These are phyloP conservation scores for Ceratosolen solmsi DNA, from an alignment of 1,140 invertebrate species.

Conservation along the genomic window DNA sequence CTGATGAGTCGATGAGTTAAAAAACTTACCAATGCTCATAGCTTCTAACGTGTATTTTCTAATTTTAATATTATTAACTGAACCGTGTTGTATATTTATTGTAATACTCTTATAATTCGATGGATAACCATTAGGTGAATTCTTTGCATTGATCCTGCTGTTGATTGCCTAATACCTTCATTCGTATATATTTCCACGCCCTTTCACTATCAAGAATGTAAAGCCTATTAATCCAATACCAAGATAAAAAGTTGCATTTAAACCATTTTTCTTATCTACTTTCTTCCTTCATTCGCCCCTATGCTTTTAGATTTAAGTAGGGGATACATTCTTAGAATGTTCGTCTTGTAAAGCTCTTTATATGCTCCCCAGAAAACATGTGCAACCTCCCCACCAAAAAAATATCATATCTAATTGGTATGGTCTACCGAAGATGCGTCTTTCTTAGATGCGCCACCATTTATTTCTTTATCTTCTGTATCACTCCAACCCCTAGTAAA, in stretches of 20 bases:
- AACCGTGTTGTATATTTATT: too few species aligned
- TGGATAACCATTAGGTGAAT: too few species aligned
- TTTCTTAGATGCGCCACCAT: neutral
- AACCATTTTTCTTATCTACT: neutral
- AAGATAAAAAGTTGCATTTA: slow-evolving; percentile 19
- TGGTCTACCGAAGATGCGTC: neutral
- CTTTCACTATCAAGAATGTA: neutral
- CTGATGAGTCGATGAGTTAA: too few species aligned
- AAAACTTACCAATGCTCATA: too few species aligned
- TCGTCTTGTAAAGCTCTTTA: neutral
- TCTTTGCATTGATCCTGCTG: neutral
- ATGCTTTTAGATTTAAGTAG: neutral
- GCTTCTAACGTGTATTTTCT: too few species aligned
- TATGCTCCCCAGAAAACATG: neutral
- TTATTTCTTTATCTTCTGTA: neutral
- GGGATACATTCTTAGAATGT: neutral
- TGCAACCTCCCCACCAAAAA: neutral
- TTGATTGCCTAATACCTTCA: neutral
- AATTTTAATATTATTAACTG: too few species aligned
- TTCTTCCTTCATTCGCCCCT: neutral
- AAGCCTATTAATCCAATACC: neutral
- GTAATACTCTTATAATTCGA: too few species aligned
- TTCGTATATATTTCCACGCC: neutral
- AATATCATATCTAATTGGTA: neutral
- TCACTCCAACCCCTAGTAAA: neutral